phyloP scores from a whole-genome alignment of 2,113 vertebrate species.

The Indicator indicator region DNA sequence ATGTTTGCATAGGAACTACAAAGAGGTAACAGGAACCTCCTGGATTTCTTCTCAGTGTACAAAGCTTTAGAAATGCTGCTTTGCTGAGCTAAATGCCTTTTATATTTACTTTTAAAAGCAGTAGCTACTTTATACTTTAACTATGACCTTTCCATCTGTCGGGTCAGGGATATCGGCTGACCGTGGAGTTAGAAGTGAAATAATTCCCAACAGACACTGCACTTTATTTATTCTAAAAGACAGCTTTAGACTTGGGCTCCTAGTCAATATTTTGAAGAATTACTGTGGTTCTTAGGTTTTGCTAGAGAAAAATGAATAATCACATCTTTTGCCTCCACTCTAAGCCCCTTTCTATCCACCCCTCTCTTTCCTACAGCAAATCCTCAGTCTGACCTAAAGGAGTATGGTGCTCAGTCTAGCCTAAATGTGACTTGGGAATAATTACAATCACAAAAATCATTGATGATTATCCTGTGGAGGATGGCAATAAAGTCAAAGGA shows the following conservation, averaged over 20 bases:
- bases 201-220: not conserved
- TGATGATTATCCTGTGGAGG: not conserved
- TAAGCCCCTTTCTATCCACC: not conserved
- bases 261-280: not conserved
- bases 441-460: not conserved
- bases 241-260: not conserved
- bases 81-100: not conserved
- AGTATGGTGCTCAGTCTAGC: not conserved
- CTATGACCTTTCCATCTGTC: not conserved
- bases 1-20: not conserved
- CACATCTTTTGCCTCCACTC: not conserved
- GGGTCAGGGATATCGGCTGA: not conserved
- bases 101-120: not conserved
- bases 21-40: not conserved
- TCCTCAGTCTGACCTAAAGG: not conserved
- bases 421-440: not conserved
- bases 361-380: not conserved
- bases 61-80: not conserved
- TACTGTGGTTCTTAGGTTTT: not conserved
- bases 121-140: not conserved
- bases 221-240: not conserved
- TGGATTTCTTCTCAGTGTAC: not conserved
- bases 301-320: not conserved
- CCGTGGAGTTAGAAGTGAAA: not conserved
- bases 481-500: not conserved